A percentile compares a stretch with the other conserved stretches of the same genome.
phyloP scores from a whole-genome alignment of 2,888 invertebrate genomes.

The Drosophila meridiana region DNA sequence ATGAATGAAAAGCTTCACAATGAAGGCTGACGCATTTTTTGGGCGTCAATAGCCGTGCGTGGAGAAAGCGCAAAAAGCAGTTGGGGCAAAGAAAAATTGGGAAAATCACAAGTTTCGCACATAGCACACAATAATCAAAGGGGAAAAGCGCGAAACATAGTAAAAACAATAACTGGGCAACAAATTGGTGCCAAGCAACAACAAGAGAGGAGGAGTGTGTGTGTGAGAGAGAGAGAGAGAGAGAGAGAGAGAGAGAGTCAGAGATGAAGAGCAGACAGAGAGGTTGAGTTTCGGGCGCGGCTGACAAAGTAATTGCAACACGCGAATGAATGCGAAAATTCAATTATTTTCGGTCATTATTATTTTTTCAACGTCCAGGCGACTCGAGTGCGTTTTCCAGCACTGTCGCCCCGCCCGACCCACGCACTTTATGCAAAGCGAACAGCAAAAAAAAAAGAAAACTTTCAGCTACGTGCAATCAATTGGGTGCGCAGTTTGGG shows the following conservation, averaged over 20 bases:
- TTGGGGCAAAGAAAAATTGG: conserved; percentile 7
- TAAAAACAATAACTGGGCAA: conserved; percentile 35
- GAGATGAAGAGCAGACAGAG: neutral
- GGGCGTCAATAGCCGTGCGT: neutral
- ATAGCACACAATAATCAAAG: conserved; percentile 28
- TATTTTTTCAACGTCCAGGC: conserved; percentile 41
- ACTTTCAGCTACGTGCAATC: conserved; percentile 63
- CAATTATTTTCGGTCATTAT: conserved; percentile 78
- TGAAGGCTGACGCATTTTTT: neutral
- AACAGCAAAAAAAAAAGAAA: conserved; percentile 17
- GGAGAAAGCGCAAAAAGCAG: neutral
- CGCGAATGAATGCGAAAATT: conserved; percentile 74
- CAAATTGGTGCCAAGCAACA: conserved; percentile 13
- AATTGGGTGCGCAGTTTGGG: conserved; percentile 49
- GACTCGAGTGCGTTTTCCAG: conserved; percentile 55
- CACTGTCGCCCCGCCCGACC: conserved; percentile 16
- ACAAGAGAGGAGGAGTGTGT: neutral
- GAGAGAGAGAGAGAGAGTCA: neutral
- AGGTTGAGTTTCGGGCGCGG: conserved; percentile 25
- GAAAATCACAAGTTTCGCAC: conserved; percentile 34
- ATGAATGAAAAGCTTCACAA: neutral
- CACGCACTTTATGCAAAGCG: conserved; percentile 51
- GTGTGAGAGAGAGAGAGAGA: neutral
- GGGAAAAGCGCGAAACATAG: conserved; percentile 8
- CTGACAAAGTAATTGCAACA: conserved; percentile 67